Base-by-base conservation (phyloP, 2,888 invertebrate species). In the Drosophila sordidula region DNA sequence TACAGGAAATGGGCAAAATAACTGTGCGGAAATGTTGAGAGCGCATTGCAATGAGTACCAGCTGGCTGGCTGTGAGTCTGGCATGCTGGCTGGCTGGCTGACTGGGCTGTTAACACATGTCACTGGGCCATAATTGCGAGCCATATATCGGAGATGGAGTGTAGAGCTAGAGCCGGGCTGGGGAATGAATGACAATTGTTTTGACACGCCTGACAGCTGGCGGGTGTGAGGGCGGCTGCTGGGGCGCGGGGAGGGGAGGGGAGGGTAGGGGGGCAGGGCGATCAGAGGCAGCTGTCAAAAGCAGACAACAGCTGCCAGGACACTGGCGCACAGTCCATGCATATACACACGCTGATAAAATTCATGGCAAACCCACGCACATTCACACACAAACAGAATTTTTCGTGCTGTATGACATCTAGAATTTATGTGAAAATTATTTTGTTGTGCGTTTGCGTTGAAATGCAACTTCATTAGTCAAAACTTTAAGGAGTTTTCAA, bases 1-100 rank as follows among this genome's bases (percentile, higher is more conserved):
- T 74, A 69, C 78, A 68, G 87, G 81, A 87, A 87, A 83, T 87
- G 81, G 71, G 72, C 81, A 72, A 81, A 81, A 81, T 87, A 78
- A 70, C 74, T 72, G 52, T 51, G 61, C 78, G 87, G 84, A 87
- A 84, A 82, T 85, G 87, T 75, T 69, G 62, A 54, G 54, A 64
- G 62, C 62, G 51, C 49, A 65, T 44, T 62, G 67, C 72, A 67
- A 56, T 45, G 49, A 16, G 36, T 45, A 36, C 39, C 41, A 58
- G 39, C 36, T 36, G 34, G 22, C 49, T 18, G 50, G 1, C 38
- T 6, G 26, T 4, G 6, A 16, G 62, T 5, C n/a, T 39, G 36
- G n/a, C 16, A 11, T 29, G 22, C 29, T 39, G 18, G 12, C 25
- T 39, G 18, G 12, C 25, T 36, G 39, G 39, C 9, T 69, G 47